A percentile compares a stretch with the other conserved stretches of the same genome.
These are phyloP conservation scores for Aelia acuminata DNA, from an alignment of 2,888 invertebrate species.

Conservation along the genomic window DNA sequence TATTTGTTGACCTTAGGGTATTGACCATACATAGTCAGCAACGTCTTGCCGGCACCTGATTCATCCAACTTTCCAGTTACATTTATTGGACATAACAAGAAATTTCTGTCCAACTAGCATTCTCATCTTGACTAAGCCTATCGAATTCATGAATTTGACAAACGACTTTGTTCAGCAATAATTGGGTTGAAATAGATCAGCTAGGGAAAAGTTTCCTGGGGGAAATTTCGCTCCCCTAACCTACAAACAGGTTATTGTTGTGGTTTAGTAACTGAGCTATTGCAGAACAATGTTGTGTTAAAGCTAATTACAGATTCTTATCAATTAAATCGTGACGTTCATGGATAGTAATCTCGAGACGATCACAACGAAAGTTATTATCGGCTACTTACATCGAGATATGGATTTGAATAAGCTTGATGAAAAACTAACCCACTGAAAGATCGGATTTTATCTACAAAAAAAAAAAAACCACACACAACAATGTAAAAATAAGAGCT, in stretches of 20 bases:
- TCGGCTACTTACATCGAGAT: not conserved
- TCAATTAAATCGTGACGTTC: slow-evolving; percentile 43
- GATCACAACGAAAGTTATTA: slow-evolving; percentile 34
- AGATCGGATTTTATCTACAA: not conserved
- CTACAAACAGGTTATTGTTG: slow-evolving; percentile 44
- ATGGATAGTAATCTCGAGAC: slow-evolving; percentile 22
- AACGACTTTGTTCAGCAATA: not conserved
- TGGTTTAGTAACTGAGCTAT: slow-evolving; percentile 1
- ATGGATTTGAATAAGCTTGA: not conserved
- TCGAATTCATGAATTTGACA: not conserved
- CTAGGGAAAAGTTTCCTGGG: not conserved
- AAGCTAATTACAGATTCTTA: slow-evolving; percentile 29
- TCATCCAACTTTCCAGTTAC: no score
- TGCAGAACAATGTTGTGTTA: slow-evolving; percentile 47
- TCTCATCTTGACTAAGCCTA: not conserved
- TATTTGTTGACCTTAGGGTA: no score
- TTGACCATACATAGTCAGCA: no score
- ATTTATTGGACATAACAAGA: no score
- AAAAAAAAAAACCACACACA: not conserved
- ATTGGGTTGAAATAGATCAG: not conserved
- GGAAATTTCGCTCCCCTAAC: slow-evolving; percentile 31
- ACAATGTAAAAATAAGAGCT: no score
- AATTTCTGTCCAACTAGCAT: no score
- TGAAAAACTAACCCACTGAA: not conserved
- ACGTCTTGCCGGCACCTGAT: no score